These are phyloP conservation scores for Margarornis squamiger DNA, from an alignment of 2,797 vertebrate species.

Conservation along the genomic window DNA sequence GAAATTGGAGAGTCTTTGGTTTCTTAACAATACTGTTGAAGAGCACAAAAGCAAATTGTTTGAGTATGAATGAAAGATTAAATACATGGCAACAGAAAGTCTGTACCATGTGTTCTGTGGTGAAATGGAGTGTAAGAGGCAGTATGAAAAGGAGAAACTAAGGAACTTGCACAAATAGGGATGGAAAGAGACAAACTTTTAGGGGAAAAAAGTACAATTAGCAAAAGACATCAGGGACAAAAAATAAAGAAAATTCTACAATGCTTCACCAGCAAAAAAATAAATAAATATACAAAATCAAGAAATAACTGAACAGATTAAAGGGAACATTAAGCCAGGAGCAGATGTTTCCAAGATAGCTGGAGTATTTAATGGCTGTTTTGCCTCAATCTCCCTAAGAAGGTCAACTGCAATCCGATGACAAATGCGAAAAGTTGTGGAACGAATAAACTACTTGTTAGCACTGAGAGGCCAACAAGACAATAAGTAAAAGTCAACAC, in stretches of 20 bases:
- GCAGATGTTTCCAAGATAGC: neutral
- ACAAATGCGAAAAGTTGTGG: neutral
- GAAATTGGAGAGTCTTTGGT: neutral
- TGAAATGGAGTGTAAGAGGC: neutral
- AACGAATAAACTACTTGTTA: conserved; percentile 17
- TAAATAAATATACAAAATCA: neutral
- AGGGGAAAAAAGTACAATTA: neutral
- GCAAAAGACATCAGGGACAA: neutral
- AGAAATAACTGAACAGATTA: neutral
- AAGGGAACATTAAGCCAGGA: neutral
- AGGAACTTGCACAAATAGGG: neutral
- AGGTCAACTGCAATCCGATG: neutral
- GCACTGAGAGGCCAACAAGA: neutral
- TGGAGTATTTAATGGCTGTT: neutral
- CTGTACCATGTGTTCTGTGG: neutral
- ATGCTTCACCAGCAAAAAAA: neutral
- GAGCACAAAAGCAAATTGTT: neutral
- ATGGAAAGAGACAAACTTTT: neutral
- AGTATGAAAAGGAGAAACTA: neutral
- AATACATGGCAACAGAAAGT: neutral
- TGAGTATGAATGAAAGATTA: neutral
- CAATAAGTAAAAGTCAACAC: neutral
- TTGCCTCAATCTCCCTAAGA: neutral
- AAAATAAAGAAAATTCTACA: neutral
- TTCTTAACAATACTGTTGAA: neutral